A percentile compares a stretch with the other conserved stretches of the same genome.
phyloP scores from a whole-genome alignment of 1,140 invertebrate genomes.

The Wasmannia auropunctata region DNA sequence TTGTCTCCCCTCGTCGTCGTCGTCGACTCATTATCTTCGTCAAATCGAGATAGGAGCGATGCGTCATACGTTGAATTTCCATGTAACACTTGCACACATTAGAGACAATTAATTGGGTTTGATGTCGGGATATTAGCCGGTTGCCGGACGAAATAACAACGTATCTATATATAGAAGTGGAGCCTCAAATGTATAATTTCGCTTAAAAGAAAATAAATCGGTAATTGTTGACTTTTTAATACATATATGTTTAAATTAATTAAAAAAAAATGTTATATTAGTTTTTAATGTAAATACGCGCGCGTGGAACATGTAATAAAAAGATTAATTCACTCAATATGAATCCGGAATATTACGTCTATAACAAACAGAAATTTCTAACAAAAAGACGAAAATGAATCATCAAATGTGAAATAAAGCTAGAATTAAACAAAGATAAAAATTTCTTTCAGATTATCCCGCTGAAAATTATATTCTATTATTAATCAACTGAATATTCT shows the following conservation, averaged over 20 bases:
- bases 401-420: background rate
- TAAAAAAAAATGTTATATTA: background rate
- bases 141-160: conserved; percentile 32
- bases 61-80: conserved; percentile 52
- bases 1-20: conserved; percentile 26
- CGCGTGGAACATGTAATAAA: too few species aligned
- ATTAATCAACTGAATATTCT: background rate
- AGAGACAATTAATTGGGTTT: conserved; percentile 52
- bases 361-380: background rate
- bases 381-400: background rate
- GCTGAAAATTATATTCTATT: background rate
- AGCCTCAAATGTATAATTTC: background rate
- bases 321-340: background rate
- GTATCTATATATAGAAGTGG: background rate
- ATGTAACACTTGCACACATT: conserved; percentile 35
- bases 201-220: background rate
- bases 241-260: background rate
- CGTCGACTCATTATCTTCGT: conserved; percentile 69
- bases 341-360: background rate
- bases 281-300: background rate
- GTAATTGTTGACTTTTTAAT: background rate
- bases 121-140: conserved; percentile 29
- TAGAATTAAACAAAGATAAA: background rate
- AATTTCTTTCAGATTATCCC: background rate
- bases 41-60: conserved; percentile 65